A percentile compares a stretch with the other conserved stretches of the same genome.
Evolutionary conservation across 2,113 vertebrate species (phyloP).

Genomic region (Rhinolophus sinicus): DNA sequence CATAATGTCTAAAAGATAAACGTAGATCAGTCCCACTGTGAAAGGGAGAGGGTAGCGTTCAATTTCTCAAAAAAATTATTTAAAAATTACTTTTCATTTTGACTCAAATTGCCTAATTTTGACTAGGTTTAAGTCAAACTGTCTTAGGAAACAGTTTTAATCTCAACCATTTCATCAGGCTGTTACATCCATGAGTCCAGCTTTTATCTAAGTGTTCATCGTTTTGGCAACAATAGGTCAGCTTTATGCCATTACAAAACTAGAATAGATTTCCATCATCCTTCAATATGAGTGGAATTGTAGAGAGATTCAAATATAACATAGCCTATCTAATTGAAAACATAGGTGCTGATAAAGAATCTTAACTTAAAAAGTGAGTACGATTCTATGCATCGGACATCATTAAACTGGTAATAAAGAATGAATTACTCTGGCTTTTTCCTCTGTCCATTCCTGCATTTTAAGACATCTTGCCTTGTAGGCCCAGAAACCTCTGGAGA

Average conservation of each 20-base stretch:
- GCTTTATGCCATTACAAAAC: neutral
- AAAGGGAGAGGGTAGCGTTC: neutral
- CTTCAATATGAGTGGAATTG: neutral
- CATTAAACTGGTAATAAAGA: conserved; percentile 88
- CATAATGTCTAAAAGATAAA: neutral
- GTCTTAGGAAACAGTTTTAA: neutral
- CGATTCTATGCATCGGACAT: conserved; percentile 80
- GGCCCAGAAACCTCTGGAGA: conserved; percentile 89
- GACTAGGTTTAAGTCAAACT: neutral
- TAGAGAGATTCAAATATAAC: conserved; percentile 34
- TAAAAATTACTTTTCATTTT: conserved; percentile 23
- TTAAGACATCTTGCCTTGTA: conserved; percentile 89
- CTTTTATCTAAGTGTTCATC: neutral
- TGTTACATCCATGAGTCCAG: neutral
- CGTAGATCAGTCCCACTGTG: neutral
- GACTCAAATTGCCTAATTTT: neutral
- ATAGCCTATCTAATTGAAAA: conserved; percentile 52
- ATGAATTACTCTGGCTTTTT: conserved; percentile 87
- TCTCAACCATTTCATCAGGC: neutral
- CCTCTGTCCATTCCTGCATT: conserved; percentile 88
- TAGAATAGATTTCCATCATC: neutral
- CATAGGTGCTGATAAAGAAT: conserved; percentile 77
- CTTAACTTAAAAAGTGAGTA: conserved; percentile 82
- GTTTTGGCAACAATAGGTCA: neutral
- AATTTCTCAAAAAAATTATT: neutral